Base-by-base conservation (phyloP, 2,888 invertebrate genomes). In the Trilocha varians region DNA sequence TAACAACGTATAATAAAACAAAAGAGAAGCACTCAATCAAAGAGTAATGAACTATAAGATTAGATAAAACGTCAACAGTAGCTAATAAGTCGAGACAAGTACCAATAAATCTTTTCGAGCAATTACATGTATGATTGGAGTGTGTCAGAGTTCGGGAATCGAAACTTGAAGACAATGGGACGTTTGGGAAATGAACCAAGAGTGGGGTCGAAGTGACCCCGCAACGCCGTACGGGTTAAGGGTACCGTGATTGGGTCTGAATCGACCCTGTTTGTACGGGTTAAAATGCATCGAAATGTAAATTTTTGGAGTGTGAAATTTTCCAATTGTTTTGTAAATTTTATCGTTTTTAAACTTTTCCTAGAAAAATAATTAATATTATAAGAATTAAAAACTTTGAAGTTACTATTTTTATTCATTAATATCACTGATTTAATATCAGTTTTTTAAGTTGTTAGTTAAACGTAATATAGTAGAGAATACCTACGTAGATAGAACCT, bases 91-190 rank as follows among this genome's bases (percentile, higher is more conserved):
- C 52, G 61, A 64, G 77, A 76, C 72, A 70, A 57, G 57, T 43
- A 54, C 55, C 68, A 68, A 78, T 82, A 80, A 78, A 80, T 82
- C 78, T 80, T 69, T 66, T 63, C 50, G 59, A 62, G 67, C 77
- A 79, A 80, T 80, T 79, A 78, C 68, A 66, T 63, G 63, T 75
- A 78, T 79, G 78, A 79, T 78, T 70, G 70, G 53, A 50, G 54
- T 50, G 50, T 56, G 56, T 51, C 52, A 46, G 54, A 56, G 48
- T 47, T 49, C 51, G 55, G 57, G 70, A 65, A 61, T 69, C 64
- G 64, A 65, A 60, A 59, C 43, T 41, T 47, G 40, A 41, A 50
- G 54, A 57, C 66, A 70, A 80, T 78, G 63, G 73, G 62, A 48
- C 80, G 71, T 57, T 52, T 52, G 80, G 80, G 80, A 80, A 78